phyloP scores from a whole-genome alignment of 2,888 invertebrate genomes.

The Lithophane semibrunnea region DNA sequence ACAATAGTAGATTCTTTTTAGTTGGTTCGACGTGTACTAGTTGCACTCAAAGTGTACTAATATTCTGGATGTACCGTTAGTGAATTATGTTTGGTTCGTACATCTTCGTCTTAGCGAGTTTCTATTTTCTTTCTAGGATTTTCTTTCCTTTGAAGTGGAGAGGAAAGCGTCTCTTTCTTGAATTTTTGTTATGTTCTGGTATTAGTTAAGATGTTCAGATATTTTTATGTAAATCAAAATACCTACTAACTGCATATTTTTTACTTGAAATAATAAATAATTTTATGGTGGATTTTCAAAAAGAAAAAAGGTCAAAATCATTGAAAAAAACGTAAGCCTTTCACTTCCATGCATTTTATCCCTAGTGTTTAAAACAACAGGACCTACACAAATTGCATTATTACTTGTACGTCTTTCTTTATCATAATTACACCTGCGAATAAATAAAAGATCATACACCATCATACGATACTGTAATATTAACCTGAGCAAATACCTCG shows the following conservation, averaged over 20 bases:
- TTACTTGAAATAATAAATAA: neutral
- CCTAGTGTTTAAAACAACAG: neutral
- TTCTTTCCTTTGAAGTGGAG: neutral
- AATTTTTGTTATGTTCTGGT: neutral
- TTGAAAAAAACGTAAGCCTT: neutral
- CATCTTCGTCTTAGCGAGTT: slow-evolving; percentile 30
- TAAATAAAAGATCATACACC: neutral
- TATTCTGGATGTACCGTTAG: slow-evolving; percentile 29
- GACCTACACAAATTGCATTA: neutral
- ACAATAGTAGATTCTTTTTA: slow-evolving; percentile 37
- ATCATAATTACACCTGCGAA: too few species aligned
- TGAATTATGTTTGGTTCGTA: slow-evolving; percentile 33
- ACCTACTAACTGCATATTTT: neutral
- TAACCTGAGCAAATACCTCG: neutral
- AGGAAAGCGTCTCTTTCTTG: neutral
- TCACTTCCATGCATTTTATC: neutral
- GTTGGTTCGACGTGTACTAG: slow-evolving; percentile 39
- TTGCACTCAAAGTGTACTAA: slow-evolving; percentile 35
- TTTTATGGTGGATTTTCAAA: neutral
- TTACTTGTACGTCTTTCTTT: neutral
- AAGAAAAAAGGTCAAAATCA: neutral
- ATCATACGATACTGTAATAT: neutral
- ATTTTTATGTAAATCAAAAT: neutral
- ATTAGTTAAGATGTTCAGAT: neutral
- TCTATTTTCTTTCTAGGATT: slow-evolving; percentile 15